Percentiles rank a stretch among this genome's conserved stretches.
phyloP scores from a whole-genome alignment of 2,888 invertebrate species.

The Spialia ferax region DNA sequence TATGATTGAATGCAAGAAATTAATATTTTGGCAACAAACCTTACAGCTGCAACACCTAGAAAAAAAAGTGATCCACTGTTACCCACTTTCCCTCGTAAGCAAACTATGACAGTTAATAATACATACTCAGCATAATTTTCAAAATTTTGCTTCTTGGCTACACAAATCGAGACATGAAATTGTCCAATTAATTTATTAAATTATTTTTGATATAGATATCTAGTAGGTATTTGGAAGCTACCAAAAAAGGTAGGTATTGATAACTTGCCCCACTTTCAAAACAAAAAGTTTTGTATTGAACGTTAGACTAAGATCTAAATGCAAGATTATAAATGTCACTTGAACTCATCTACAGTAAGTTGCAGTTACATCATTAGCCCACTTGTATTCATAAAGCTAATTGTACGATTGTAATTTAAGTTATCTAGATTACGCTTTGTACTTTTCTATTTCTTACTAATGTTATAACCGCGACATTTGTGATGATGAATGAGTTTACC shows the following conservation, averaged over 20 bases:
- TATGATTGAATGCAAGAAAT: too few relatives aligned
- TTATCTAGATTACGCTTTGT: not conserved
- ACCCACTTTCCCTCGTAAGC: too few relatives aligned
- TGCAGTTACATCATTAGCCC: conserved; percentile 14
- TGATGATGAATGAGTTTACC: not conserved
- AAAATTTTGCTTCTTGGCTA: not conserved
- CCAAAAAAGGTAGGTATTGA: not conserved
- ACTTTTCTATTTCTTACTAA: not conserved
- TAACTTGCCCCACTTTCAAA: conserved; percentile 12
- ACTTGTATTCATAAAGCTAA: conserved; percentile 26
- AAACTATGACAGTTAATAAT: too few relatives aligned
- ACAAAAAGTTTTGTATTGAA: too few relatives aligned
- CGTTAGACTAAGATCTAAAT: conserved; percentile 16
- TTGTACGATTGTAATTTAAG: not conserved
- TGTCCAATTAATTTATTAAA: too few relatives aligned
- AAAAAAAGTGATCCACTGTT: too few relatives aligned
- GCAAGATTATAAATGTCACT: conserved; percentile 24
- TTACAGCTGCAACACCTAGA: too few relatives aligned
- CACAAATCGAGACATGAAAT: not conserved
- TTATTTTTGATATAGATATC: conserved; percentile 10
- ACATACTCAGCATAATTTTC: too few relatives aligned
- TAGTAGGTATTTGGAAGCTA: conserved; percentile 8
- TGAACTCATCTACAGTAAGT: conserved; percentile 28
- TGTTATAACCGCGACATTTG: not conserved
- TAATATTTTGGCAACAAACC: too few relatives aligned